Evolutionary conservation across 2,113 vertebrate species (phyloP).

Genomic region (Amazona guildingii): DNA sequence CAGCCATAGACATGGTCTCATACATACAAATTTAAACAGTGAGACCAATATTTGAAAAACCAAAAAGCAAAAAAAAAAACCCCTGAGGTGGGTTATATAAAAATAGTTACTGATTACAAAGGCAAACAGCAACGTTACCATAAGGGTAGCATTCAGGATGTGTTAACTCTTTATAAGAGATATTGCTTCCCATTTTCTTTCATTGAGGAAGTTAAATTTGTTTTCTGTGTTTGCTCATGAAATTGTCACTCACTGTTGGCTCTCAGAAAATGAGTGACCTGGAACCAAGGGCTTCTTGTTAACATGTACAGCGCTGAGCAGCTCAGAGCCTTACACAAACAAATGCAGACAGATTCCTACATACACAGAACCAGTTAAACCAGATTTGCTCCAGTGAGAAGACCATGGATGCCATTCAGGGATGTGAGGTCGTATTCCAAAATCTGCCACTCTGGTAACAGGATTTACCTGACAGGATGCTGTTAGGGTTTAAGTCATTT

Average conservation of each 20-base stretch:
- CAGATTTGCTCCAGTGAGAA: background rate
- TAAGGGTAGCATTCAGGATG: background rate
- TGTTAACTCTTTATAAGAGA: background rate
- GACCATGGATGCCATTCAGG: background rate
- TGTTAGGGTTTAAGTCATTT: accelerated
- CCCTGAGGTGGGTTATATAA: background rate
- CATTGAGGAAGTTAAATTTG: background rate
- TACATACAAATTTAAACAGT: conserved; percentile 33
- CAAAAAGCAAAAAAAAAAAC: background rate
- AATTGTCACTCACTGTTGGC: background rate
- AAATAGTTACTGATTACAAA: conserved; percentile 35
- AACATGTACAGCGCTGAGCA: background rate
- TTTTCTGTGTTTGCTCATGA: background rate
- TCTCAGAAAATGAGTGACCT: background rate
- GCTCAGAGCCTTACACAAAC: background rate
- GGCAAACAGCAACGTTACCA: conserved; percentile 17
- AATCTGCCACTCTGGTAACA: background rate
- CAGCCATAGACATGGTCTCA: background rate
- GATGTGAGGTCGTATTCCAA: background rate
- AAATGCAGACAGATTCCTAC: background rate
- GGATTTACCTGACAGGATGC: background rate
- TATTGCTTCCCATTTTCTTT: background rate
- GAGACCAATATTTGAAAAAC: background rate
- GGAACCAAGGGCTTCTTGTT: background rate
- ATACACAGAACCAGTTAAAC: background rate